Evolutionary conservation across 2,888 invertebrate genomes (phyloP), one percentile per base, ranked within the genome.

Genomic region (Plagiodera versicolora): DNA sequence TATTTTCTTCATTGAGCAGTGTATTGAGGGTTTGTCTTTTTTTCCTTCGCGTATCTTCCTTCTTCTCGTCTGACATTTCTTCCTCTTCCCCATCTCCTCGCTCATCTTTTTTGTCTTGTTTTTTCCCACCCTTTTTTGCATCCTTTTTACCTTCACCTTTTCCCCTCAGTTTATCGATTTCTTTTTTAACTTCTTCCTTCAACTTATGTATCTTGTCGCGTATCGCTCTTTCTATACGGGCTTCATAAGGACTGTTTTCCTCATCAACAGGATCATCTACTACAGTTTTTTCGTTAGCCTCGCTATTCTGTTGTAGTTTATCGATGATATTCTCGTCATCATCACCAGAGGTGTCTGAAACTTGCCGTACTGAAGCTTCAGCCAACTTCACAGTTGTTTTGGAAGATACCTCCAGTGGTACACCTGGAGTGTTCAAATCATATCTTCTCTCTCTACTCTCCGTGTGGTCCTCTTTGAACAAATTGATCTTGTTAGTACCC

Each of bases 1-100:
- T 70, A 3, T 70, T 72, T 69, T 79, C 78, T 62, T 74, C 74
- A 9, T 79, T 75, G 17, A 75, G 18, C 10, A 79, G 63, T 3
- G 67, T 74, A 18, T 65, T 70, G 5, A 62, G 30, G 0, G 65
- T 64, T 46, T 74, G 69, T 10, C 77, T 62, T 61, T 76, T 78
- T 59, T 72, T 70, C 48, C 75, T 65, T 57, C 45, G 61, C n/a
- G 60, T 11, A 18, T 66, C 66, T 9, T 56, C 59, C 5, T 48
- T 17, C 24, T 48, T 19, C n/a, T 48, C 48, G 11, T 48, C 48
- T 19, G 24, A 8, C 1, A 18, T n/a, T 19, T 32, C 18, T 19
- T 53, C 18, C n/a, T n/a, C 17, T 16, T 49, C 17, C 10, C 16
- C 24, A 14, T 48, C 11, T 19, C 17, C 48, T 14, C 3, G 8